Evolutionary conservation across 2,888 invertebrate species (phyloP).

Genomic region (Microctonus brassicae): DNA sequence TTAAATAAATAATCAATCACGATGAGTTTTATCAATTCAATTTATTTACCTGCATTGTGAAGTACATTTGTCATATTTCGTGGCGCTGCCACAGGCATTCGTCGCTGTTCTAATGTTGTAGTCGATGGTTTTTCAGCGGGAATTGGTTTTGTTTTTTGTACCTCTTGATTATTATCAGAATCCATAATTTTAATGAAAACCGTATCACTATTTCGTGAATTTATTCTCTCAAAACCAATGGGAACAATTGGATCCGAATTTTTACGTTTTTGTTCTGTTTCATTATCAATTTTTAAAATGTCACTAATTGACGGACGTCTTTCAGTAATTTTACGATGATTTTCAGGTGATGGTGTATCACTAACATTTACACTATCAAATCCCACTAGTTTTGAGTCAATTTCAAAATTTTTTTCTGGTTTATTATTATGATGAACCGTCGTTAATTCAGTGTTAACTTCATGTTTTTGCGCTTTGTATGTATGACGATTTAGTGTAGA

Average conservation of each 20-base stretch:
- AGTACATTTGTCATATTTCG: slow-evolving; percentile 64
- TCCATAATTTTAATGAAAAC: slow-evolving; percentile 68
- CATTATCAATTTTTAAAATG: slow-evolving; percentile 37
- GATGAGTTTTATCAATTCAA: background rate
- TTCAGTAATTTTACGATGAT: slow-evolving; percentile 40
- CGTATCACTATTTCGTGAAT: slow-evolving; percentile 65
- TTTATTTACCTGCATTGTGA: slow-evolving; percentile 49
- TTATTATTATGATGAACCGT: slow-evolving; percentile 40
- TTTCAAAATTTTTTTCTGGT: slow-evolving; percentile 35
- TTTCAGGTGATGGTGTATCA: slow-evolving; percentile 34
- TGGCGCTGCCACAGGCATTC: slow-evolving; percentile 73
- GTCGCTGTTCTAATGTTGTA: slow-evolving; percentile 68
- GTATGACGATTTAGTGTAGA: slow-evolving; percentile 76
- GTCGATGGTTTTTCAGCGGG: slow-evolving; percentile 61
- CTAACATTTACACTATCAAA: slow-evolving; percentile 42
- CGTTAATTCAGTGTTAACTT: slow-evolving; percentile 65
- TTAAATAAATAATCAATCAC: background rate
- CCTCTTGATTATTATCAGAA: slow-evolving; percentile 44
- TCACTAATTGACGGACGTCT: slow-evolving; percentile 43
- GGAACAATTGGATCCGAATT: slow-evolving; percentile 37
- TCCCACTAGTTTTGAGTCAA: slow-evolving; percentile 43
- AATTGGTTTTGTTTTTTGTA: slow-evolving; percentile 55
- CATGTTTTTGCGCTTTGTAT: slow-evolving; percentile 71
- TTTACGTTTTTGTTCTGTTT: slow-evolving; percentile 43
- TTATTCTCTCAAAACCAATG: slow-evolving; percentile 49